Evolutionary conservation across 2,888 invertebrate genomes (phyloP).

Genomic region (Oeneis ivallda): DNA sequence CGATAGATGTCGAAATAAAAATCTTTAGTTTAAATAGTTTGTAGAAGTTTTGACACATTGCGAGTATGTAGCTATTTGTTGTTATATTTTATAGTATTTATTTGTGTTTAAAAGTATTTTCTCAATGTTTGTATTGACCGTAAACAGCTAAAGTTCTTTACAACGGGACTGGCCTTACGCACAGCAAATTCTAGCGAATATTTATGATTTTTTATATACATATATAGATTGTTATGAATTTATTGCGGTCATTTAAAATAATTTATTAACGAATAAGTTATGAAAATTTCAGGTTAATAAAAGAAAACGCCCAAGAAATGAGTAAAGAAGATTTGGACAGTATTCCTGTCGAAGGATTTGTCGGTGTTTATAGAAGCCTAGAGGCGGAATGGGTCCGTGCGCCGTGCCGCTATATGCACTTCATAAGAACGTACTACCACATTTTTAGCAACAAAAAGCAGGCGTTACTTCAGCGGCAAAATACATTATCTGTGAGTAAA

Average conservation of each 20-base stretch:
- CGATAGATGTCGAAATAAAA: too few relatives aligned
- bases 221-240: too few relatives aligned
- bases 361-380: constrained; percentile 61
- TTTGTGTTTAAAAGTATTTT: too few relatives aligned
- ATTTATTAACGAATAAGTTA: background rate
- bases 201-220: too few relatives aligned
- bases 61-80: too few relatives aligned
- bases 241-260: background rate
- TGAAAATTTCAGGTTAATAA: constrained; percentile 55
- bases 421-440: constrained; percentile 79
- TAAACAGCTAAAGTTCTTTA: background rate
- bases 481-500: constrained; percentile 83
- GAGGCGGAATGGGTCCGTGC: constrained; percentile 59
- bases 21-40: too few relatives aligned
- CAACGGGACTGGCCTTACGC: too few relatives aligned
- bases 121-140: background rate
- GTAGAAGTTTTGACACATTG: too few relatives aligned
- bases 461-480: constrained; percentile 81
- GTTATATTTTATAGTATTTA: too few relatives aligned
- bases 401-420: constrained; percentile 80
- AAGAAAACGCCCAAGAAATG: constrained; percentile 61
- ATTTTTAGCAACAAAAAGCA: constrained; percentile 84
- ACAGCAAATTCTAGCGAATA: too few relatives aligned
- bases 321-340: constrained; percentile 56
- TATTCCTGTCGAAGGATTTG: constrained; percentile 63